Conservation (phyloP, 2,113 vertebrate genomes). For the Colossoma macropomum region DNA sequence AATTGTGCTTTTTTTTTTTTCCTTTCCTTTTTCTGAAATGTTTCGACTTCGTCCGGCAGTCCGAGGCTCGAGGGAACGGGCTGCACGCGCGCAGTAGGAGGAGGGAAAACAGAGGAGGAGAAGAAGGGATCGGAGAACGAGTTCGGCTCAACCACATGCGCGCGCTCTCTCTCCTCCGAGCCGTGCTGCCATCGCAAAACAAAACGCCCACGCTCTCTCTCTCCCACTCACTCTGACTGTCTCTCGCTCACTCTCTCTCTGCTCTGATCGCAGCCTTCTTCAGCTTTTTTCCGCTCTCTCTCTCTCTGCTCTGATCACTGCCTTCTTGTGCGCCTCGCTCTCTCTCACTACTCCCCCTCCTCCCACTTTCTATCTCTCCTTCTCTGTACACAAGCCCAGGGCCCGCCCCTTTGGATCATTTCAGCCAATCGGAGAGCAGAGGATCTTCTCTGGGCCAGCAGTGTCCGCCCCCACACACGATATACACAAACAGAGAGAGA, state of each 20-base stretch:
- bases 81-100: constrained; percentile 47
- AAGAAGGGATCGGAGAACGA: constrained; percentile 57
- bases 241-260: constrained; percentile 31
- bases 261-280: too few relatives aligned
- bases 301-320: constrained; percentile 75
- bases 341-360: constrained; percentile 37
- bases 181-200: constrained; percentile 82
- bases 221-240: constrained; percentile 45
- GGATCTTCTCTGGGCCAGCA: constrained; percentile 71
- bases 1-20: background rate
- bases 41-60: constrained; percentile 47
- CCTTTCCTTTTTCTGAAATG: constrained; percentile 1
- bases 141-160: constrained; percentile 63
- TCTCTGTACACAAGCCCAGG: constrained; percentile 60
- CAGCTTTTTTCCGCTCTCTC: constrained; percentile 12
- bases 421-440: constrained; percentile 71
- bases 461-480: constrained; percentile 75
- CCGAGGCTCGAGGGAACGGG: constrained; percentile 58
- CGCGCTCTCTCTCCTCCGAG: constrained; percentile 72
- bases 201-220: constrained; percentile 83
- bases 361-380: constrained; percentile 65
- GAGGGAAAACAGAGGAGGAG: constrained; percentile 56
- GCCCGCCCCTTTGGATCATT: constrained; percentile 66
- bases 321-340: constrained; percentile 52
- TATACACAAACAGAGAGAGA: constrained; percentile 71